Evolutionary conservation across 2,797 vertebrate species (phyloP), one percentile per base, ranked within the genome.

Genomic region (Lepilemur ruficaudatus): DNA sequence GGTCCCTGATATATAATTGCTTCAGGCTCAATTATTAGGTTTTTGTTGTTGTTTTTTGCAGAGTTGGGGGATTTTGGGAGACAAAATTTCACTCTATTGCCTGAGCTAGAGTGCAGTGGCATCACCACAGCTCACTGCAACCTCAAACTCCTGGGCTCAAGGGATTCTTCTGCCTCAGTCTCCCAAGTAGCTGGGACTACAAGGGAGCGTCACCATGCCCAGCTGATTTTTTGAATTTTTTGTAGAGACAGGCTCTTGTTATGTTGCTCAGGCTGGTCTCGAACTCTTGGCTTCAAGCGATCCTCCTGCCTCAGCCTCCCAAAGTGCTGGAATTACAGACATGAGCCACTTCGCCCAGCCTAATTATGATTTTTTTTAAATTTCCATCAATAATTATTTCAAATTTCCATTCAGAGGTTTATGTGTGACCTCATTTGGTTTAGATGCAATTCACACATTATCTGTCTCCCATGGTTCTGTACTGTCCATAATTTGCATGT

Each of bases 371-470:
- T 46, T 73, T 73, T 92, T 65, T 92, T 86, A 13, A 7, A 80
- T 84, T 80, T 96, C 38, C 4, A 86, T 72, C 61, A 70, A 76
- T 48, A 94, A 91, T 75, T 38, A 97, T 67, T 95, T 97, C 96
- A 61, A 88, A 91, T 96, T 92, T 96, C 69, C 88, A 88, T 92
- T 89, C 52, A 43, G 57, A 91, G 70, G 91, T 72, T 48, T 55
- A 17, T 80, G 15, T 32, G 72, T 50, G 61, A 90, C 48, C 70
- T 82, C 76, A 30, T 81, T 97, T 70, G 61, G 32, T 63, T 92
- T 85, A 70, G 67, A 88, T 23, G 15, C 28, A 91, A 65, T 81
- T 93, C 87, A 95, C 41, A 79, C 41, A 84, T 57, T n/a, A 46
- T 78, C 83, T 70, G n/a, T 75, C 79, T 88, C 73, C 50, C 38